Conservation (phyloP, 2,888 invertebrate genomes). For the Agelastica alni region DNA sequence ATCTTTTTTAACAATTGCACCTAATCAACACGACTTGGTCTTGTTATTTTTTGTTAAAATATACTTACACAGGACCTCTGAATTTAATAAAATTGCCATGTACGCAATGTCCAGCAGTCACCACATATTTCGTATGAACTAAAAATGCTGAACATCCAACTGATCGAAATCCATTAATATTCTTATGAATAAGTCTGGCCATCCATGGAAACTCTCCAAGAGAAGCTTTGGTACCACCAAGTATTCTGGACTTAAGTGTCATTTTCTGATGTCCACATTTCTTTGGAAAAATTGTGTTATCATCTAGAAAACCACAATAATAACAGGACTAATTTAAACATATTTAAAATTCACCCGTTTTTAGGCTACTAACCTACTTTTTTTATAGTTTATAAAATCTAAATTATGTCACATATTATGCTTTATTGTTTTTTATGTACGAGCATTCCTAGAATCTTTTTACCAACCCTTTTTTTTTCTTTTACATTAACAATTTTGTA, state of each 20-base stretch:
- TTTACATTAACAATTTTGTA: too few species aligned
- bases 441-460: too few species aligned
- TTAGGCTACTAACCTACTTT: too few species aligned
- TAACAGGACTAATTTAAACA: too few species aligned
- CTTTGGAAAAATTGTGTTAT: constrained; percentile 42
- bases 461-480: too few species aligned
- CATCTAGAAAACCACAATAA: too few species aligned
- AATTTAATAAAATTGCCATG: constrained; percentile 28
- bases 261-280: constrained; percentile 49
- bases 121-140: constrained; percentile 59
- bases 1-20: too few species aligned
- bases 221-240: constrained; percentile 55
- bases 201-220: constrained; percentile 64
- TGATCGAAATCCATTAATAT: constrained; percentile 40
- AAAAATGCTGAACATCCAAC: constrained; percentile 60
- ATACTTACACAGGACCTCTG: constrained; percentile 40
- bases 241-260: constrained; percentile 43
- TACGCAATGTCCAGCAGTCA: constrained; percentile 63
- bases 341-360: too few species aligned
- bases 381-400: too few species aligned
- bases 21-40: too few species aligned
- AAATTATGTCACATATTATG: too few species aligned
- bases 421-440: too few species aligned
- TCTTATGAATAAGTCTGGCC: constrained; percentile 58
- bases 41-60: neutral